Percentiles rank a stretch among this genome's conserved stretches.
Conservation (phyloP, 2,888 invertebrate genomes). For the Halocaridina rubra region DNA sequence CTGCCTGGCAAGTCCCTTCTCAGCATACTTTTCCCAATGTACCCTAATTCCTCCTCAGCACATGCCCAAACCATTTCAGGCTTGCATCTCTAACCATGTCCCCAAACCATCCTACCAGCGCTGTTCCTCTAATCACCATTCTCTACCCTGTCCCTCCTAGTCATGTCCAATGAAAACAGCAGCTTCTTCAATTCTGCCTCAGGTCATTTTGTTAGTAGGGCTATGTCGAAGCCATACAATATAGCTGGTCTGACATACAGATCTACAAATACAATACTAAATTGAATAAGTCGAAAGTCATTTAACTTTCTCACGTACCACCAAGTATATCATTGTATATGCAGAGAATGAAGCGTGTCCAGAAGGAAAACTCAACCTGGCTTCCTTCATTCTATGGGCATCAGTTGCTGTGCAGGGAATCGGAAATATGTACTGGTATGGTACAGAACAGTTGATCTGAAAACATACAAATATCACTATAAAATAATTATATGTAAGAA, state of each 20-base stretch:
- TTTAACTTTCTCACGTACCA: constrained; percentile 74
- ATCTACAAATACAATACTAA: too few relatives aligned
- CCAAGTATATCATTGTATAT: constrained; percentile 82
- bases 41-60: too few relatives aligned
- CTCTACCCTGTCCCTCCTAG: too few relatives aligned
- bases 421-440: constrained; percentile 11
- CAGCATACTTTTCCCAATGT: too few relatives aligned
- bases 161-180: too few relatives aligned
- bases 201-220: too few relatives aligned
- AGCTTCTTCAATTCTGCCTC: too few relatives aligned
- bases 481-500: neutral
- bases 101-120: too few relatives aligned
- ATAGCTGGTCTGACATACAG: neutral
- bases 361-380: constrained; percentile 66
- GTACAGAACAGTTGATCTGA: constrained; percentile 31
- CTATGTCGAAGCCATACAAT: neutral
- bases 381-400: constrained; percentile 54
- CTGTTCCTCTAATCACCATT: too few relatives aligned
- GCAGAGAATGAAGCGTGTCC: constrained; percentile 67
- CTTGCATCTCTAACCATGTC: too few relatives aligned
- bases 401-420: constrained; percentile 75
- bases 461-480: neutral
- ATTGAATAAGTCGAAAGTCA: neutral
- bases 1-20: too few relatives aligned
- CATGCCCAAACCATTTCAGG: too few relatives aligned